A percentile compares a stretch with the other conserved stretches of the same genome.
phyloP scores from a whole-genome alignment of 2,113 vertebrate species.

The Gulo gulo region DNA sequence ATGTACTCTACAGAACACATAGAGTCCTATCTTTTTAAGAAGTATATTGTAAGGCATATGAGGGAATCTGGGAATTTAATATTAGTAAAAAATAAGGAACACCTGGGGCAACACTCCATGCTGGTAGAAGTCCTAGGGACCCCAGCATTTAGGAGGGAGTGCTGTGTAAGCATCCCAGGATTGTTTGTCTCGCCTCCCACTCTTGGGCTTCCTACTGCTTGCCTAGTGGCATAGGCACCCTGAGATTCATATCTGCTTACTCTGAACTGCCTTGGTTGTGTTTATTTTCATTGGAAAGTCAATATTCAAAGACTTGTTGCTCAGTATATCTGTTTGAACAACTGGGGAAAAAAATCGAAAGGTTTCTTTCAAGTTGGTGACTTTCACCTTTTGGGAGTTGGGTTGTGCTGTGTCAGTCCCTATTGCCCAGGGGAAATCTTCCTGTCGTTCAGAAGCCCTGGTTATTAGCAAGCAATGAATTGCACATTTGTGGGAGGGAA shows the following conservation, averaged over 20 bases:
- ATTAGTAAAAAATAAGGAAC: neutral
- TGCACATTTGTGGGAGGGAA: neutral
- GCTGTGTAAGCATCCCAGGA: neutral
- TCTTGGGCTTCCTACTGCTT: neutral
- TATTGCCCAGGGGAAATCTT: neutral
- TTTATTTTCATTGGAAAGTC: slow-evolving; percentile 71
- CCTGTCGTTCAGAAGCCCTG: slow-evolving; percentile 17
- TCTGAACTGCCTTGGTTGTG: neutral
- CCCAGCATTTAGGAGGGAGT: neutral
- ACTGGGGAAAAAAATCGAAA: slow-evolving; percentile 41
- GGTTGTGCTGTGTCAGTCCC: neutral
- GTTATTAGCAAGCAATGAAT: slow-evolving; percentile 24
- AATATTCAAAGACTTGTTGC: slow-evolving; percentile 55
- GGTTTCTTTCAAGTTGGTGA: slow-evolving; percentile 59
- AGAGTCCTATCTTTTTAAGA: neutral
- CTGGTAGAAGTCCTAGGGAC: neutral
- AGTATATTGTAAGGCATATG: neutral
- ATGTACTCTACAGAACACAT: neutral
- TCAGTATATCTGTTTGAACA: slow-evolving; percentile 51
- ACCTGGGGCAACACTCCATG: neutral
- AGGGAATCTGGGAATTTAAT: neutral
- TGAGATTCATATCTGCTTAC: slow-evolving; percentile 23
- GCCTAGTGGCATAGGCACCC: neutral
- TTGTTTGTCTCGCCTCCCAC: neutral
- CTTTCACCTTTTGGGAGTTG: slow-evolving; percentile 39